A percentile compares a stretch with the other conserved stretches of the same genome.
phyloP scores from a whole-genome alignment of 2,888 invertebrate genomes.

The Hypsopygia costalis region DNA sequence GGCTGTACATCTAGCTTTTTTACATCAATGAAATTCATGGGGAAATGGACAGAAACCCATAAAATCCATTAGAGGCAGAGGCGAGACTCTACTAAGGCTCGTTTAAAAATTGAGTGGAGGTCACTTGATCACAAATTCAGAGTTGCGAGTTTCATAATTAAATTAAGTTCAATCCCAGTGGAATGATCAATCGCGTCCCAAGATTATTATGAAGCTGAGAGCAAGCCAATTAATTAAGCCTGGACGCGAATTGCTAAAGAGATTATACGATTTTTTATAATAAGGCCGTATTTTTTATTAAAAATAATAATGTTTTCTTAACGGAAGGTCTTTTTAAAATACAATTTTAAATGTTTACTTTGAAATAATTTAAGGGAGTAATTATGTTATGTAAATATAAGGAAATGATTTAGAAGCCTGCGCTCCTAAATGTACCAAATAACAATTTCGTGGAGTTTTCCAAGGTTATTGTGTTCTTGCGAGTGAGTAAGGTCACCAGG shows the following conservation, averaged over 20 bases:
- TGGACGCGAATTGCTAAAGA: conserved; percentile 30
- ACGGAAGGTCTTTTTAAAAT: too few species aligned
- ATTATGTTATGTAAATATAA: too few species aligned
- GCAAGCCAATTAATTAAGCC: conserved; percentile 43
- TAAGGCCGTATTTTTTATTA: conserved; percentile 1
- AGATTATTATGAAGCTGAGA: conserved; percentile 35
- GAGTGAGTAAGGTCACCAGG: too few species aligned
- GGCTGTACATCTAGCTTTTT: background rate
- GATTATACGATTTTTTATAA: conserved; percentile 24
- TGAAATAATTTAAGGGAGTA: too few species aligned
- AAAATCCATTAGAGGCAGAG: background rate
- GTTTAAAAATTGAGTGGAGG: conserved; percentile 14
- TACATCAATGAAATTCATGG: background rate
- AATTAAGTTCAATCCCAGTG: conserved; percentile 31
- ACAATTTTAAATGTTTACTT: too few species aligned
- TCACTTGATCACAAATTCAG: conserved; percentile 13
- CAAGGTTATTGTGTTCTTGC: too few species aligned
- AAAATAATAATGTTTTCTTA: background rate
- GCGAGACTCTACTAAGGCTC: conserved; percentile 4
- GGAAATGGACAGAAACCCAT: background rate
- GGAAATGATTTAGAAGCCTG: too few species aligned
- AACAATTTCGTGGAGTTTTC: too few species aligned
- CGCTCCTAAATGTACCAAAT: too few species aligned
- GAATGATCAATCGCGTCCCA: conserved; percentile 37
- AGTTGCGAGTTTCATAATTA: conserved; percentile 27